Conservation (phyloP, 23 tunicate genomes). For the Pegea sp. region DNA sequence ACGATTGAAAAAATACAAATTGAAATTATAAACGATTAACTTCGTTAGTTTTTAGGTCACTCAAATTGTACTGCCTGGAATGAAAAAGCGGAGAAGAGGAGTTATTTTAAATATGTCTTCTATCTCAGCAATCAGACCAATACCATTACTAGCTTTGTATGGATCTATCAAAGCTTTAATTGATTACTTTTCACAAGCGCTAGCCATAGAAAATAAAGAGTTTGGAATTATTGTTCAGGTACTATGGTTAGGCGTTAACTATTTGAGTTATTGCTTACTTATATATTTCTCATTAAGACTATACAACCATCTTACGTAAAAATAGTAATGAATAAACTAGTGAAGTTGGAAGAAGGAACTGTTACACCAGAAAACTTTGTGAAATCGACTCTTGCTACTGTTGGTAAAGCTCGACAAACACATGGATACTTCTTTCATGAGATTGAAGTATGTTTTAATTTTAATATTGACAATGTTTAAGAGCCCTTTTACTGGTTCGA, state of each 20-base stretch:
- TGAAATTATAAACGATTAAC: too few relatives aligned
- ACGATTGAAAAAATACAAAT: too few relatives aligned
- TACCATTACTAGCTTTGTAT: neutral
- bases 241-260: too few relatives aligned
- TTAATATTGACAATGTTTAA: too few relatives aligned
- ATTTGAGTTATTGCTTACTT: too few relatives aligned
- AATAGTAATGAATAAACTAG: neutral
- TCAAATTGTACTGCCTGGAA: neutral
- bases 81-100: neutral
- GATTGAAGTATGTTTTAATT: neutral
- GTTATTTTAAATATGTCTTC: neutral
- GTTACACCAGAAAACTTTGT: neutral
- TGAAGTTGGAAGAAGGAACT: neutral
- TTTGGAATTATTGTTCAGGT: neutral
- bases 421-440: slow-evolving; percentile 1
- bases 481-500: too few relatives aligned
- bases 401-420: neutral
- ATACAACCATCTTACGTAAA: neutral
- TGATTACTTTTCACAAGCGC: neutral
- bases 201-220: neutral
- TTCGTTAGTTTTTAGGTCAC: too few relatives aligned
- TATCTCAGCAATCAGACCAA: neutral
- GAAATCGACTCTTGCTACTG: neutral
- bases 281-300: too few relatives aligned
- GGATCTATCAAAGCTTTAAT: neutral